Conservation (phyloP, 2,113 vertebrate genomes). For the Electrona antarctica region DNA sequence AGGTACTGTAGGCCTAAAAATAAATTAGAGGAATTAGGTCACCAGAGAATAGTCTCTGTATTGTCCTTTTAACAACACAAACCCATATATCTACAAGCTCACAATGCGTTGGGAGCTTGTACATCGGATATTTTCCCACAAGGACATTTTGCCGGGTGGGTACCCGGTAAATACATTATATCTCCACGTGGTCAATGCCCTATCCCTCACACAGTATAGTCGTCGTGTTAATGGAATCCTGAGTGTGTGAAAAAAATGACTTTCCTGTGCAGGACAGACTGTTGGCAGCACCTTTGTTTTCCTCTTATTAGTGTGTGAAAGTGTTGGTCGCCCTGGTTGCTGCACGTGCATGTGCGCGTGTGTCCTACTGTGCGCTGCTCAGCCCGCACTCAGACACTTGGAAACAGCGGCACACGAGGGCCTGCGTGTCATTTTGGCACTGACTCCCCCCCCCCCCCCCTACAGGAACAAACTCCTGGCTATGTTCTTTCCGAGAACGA, state of each 20-base stretch:
- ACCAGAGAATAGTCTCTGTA: slow-evolving; percentile 1
- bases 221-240: no score
- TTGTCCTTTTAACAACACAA: neutral
- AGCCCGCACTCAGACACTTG: slow-evolving; percentile 55
- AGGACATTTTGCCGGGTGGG: no score
- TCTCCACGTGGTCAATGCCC: no score
- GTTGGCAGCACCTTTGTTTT: neutral
- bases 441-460: neutral
- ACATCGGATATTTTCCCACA: no score
- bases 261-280: neutral
- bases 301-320: neutral
- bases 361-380: slow-evolving; percentile 34
- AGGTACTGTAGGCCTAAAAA: no score
- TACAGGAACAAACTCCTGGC: slow-evolving; percentile 36
- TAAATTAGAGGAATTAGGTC: slow-evolving; percentile 5
- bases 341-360: slow-evolving; percentile 7
- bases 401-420: slow-evolving; percentile 21
- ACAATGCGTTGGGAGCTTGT: no score
- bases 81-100: no score
- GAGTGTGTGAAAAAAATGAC: no score
- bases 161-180: no score
- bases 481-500: slow-evolving; percentile 30
- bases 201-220: no score
- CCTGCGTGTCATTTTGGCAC: slow-evolving; percentile 26
- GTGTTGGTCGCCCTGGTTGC: neutral